A percentile compares a stretch with the other conserved stretches of the same genome.
Conservation (phyloP, 2,888 invertebrate genomes). For the Tiliacea citrago region DNA sequence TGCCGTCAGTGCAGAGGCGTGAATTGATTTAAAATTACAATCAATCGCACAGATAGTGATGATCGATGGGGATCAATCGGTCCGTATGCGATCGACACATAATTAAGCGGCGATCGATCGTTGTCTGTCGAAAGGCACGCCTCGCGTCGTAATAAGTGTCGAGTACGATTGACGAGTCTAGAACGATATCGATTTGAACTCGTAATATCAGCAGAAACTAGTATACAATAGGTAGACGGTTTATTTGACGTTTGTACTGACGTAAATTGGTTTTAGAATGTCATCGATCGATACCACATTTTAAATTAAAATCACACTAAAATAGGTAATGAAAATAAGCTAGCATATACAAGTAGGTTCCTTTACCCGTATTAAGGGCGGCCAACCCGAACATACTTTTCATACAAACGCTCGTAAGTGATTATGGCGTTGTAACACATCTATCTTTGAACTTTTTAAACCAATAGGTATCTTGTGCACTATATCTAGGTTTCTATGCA, state of each 20-base stretch:
- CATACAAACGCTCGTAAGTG: too few relatives aligned
- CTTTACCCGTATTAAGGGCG: too few relatives aligned
- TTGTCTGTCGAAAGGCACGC: constrained; percentile 54
- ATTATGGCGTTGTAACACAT: too few relatives aligned
- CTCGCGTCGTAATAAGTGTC: constrained; percentile 61
- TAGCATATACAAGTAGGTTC: background rate
- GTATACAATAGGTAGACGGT: constrained; percentile 21
- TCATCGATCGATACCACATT: constrained; percentile 3
- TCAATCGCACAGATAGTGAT: constrained; percentile 53
- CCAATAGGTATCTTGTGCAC: too few relatives aligned
- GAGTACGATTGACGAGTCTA: constrained; percentile 62
- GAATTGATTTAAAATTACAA: constrained; percentile 61
- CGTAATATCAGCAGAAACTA: constrained; percentile 34
- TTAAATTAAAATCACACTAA: background rate
- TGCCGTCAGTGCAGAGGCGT: constrained; percentile 37
- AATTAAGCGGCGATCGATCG: constrained; percentile 63
- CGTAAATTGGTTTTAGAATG: constrained; percentile 30
- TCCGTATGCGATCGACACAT: constrained; percentile 56
- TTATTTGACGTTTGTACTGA: constrained; percentile 17
- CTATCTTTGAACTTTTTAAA: too few relatives aligned
- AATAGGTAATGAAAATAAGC: constrained; percentile 10
- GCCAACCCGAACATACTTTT: too few relatives aligned
- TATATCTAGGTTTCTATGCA: too few relatives aligned
- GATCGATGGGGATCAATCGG: constrained; percentile 63
- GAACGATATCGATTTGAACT: constrained; percentile 50